phyloP scores from a whole-genome alignment of 2,797 vertebrate species.

The Ceryle rudis region DNA sequence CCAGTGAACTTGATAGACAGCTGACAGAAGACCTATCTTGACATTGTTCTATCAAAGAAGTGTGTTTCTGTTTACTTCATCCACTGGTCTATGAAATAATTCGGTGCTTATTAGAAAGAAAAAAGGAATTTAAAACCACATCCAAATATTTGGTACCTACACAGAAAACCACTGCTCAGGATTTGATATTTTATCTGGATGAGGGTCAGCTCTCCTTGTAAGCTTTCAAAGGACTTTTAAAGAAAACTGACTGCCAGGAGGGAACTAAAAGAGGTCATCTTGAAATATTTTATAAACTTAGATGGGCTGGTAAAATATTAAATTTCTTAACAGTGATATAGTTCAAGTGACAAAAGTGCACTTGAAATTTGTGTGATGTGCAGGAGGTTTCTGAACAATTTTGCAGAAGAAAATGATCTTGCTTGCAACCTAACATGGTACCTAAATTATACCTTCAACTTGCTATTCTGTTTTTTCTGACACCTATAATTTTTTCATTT shows the following conservation, averaged over 20 bases:
- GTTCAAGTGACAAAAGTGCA: not conserved
- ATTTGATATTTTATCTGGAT: not conserved
- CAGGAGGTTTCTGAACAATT: not conserved
- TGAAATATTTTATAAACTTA: not conserved
- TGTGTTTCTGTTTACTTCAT: not conserved
- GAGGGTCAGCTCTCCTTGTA: not conserved
- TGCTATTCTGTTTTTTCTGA: not conserved
- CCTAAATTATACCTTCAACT: not conserved
- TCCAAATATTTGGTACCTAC: not conserved
- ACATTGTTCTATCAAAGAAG: not conserved
- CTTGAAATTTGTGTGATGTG: not conserved
- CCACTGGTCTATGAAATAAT: not conserved
- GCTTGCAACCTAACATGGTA: not conserved
- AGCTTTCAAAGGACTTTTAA: not conserved
- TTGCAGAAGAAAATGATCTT: not conserved
- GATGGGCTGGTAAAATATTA: not conserved
- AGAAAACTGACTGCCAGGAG: not conserved
- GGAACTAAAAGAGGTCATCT: not conserved
- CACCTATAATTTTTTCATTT: not conserved
- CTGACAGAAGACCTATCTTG: slow-evolving; percentile 8
- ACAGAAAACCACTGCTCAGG: not conserved
- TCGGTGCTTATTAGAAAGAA: not conserved
- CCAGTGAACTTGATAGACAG: slow-evolving; percentile 8
- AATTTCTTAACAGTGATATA: not conserved
- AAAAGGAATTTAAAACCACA: not conserved